phyloP scores from a whole-genome alignment of 2,797 vertebrate species.

The Xenentodon cancila region DNA sequence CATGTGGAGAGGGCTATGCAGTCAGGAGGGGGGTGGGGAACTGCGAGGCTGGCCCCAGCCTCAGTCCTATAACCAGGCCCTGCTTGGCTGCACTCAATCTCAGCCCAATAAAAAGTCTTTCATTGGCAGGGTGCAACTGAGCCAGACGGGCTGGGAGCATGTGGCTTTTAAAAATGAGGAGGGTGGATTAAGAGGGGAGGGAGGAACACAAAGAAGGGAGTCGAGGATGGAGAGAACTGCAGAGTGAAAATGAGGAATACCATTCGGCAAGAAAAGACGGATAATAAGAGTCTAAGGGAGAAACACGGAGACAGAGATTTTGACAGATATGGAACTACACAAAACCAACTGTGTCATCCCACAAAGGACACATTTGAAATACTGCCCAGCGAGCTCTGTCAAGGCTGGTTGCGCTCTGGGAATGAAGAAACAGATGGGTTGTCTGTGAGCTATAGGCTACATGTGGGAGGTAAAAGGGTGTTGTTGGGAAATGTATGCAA shows the following conservation, averaged over 20 bases:
- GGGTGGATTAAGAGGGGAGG: constrained; percentile 38
- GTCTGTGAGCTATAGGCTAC: constrained; percentile 69
- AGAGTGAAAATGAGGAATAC: constrained; percentile 60
- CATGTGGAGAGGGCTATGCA: constrained; percentile 75
- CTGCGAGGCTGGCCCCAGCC: constrained; percentile 63
- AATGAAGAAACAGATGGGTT: constrained; percentile 79
- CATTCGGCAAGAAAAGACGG: constrained; percentile 56
- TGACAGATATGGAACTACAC: constrained; percentile 60
- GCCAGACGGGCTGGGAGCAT: constrained; percentile 82
- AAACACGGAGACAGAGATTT: constrained; percentile 49
- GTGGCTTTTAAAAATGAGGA: constrained; percentile 80
- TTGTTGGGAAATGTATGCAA: constrained; percentile 70
- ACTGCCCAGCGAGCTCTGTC: constrained; percentile 67
- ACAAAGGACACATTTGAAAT: constrained; percentile 59
- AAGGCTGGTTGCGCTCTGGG: constrained; percentile 75
- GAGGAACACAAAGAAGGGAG: constrained; percentile 29
- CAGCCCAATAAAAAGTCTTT: constrained; percentile 87
- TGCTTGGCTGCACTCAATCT: constrained; percentile 89
- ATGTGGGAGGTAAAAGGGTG: constrained; percentile 77
- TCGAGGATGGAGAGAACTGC: constrained; percentile 8
- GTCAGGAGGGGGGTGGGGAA: constrained; percentile 28
- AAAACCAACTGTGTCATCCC: constrained; percentile 54
- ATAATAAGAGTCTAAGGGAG: constrained; percentile 51
- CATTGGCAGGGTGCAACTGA: constrained; percentile 84
- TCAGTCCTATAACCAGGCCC: constrained; percentile 71